Base-by-base conservation (phyloP, 2,113 vertebrate species). In the Sinocyclocheilus anophthalmus region DNA sequence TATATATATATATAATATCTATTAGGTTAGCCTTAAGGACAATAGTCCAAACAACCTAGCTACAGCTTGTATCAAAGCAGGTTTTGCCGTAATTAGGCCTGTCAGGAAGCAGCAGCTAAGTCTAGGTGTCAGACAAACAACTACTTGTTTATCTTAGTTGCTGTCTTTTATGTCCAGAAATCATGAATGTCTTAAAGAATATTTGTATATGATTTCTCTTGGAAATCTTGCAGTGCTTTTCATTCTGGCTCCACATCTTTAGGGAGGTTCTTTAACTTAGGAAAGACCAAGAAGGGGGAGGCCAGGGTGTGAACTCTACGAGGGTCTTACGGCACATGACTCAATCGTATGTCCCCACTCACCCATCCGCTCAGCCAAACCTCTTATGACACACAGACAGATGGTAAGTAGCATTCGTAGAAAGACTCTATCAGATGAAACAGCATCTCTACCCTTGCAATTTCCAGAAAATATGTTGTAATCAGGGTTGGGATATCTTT, bases 21-120 rank as follows among this genome's bases (percentile, higher is more conserved):
- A 37, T 37, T n/a, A 65, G 63, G 12, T 65, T 65, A 26, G 24
- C 12, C 63, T 65, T 26, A 65, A 65, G 14, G 24, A 65, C 24
- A 6, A 12, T 26, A 65, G 63, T 30, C 63, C 63, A 65, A 77
- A 33, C 76, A 42, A n/a, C n/a, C n/a, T 13, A 83, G 80, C 82
- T 55, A 76, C 83, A 87, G 77, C 83, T 86, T 83, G 61, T n/a
- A 45, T 70, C 85, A 84, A 85, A 87, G 85, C 85, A 73, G 90
- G 87, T 83, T 86, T 82, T 76, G 59, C 85, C 11, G 86, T 92
- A 89, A 92, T 90, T 81, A 88, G 85, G 50, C 86, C 63, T 91
- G 91, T 91, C 65, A 85, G 84, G 84, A 78, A 79, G 88, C 81
- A 13, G 76, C 33, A 85, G 84, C 79, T 92, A 93, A 93, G 89